A percentile compares a stretch with the other conserved stretches of the same genome.
Evolutionary conservation across 2,113 vertebrate genomes (phyloP).

Genomic region (Takifugu flavidus): DNA sequence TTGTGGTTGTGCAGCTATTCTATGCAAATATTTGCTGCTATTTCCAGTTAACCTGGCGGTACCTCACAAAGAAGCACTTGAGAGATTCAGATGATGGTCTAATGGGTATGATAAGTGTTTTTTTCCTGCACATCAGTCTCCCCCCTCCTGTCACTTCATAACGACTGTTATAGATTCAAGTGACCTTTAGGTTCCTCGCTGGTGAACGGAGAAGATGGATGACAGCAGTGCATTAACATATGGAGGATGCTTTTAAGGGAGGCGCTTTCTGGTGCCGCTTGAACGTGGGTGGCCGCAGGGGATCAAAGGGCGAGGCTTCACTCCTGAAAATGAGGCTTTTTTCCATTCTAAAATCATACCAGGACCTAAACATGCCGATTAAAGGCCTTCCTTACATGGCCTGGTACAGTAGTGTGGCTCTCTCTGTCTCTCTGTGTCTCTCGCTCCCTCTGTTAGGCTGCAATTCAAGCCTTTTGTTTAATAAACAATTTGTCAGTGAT

Average conservation of each 20-base stretch:
- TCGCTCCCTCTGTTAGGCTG: slow-evolving; percentile 27
- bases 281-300: slow-evolving; percentile 38
- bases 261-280: slow-evolving; percentile 8
- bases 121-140: not conserved
- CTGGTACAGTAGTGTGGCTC: not conserved
- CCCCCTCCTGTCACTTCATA: not conserved
- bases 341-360: too few relatives aligned
- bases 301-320: slow-evolving; percentile 1
- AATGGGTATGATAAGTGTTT: not conserved
- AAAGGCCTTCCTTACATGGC: slow-evolving; percentile 32
- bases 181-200: not conserved
- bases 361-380: slow-evolving; percentile 41
- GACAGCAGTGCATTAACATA: slow-evolving; percentile 20
- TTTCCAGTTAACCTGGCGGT: too few relatives aligned
- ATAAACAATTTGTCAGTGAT: slow-evolving; percentile 79
- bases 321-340: too few relatives aligned
- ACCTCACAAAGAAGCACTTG: too few relatives aligned
- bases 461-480: slow-evolving; percentile 74
- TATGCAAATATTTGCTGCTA: too few relatives aligned
- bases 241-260: slow-evolving; percentile 21
- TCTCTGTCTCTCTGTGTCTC: not conserved
- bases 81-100: too few relatives aligned
- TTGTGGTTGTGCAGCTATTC: too few relatives aligned
- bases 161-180: not conserved
- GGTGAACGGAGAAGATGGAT: slow-evolving; percentile 14